phyloP scores from a whole-genome alignment of 2,113 vertebrate genomes.

The Strix aluco region DNA sequence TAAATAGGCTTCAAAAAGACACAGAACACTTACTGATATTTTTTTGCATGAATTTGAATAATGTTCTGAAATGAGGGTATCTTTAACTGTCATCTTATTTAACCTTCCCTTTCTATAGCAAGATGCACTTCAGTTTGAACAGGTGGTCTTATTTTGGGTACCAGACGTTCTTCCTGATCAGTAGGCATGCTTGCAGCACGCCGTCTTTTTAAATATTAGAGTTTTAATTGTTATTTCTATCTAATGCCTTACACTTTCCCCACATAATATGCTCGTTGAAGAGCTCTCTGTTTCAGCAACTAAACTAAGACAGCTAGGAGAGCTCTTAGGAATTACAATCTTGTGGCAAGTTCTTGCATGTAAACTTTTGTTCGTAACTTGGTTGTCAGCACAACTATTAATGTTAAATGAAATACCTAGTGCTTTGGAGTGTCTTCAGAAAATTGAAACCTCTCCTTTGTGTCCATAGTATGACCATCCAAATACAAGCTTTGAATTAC shows the following conservation, averaged over 20 bases:
- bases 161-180: neutral
- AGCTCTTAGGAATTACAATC: neutral
- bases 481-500: neutral
- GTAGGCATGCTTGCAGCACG: neutral
- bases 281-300: neutral
- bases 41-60: conserved; percentile 37
- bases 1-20: conserved; percentile 2
- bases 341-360: neutral
- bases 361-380: neutral
- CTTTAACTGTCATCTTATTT: neutral
- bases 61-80: neutral
- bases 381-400: neutral
- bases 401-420: neutral
- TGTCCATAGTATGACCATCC: neutral
- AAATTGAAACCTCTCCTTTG: neutral
- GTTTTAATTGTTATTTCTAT: neutral
- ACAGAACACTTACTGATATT: neutral
- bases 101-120: neutral
- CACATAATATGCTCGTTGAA: accelerated
- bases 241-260: neutral
- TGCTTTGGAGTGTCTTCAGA: neutral
- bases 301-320: neutral
- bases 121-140: neutral
- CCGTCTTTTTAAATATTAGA: neutral
- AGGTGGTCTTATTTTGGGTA: neutral